phyloP scores from a whole-genome alignment of 2,113 vertebrate genomes.

The Vombatus ursinus region DNA sequence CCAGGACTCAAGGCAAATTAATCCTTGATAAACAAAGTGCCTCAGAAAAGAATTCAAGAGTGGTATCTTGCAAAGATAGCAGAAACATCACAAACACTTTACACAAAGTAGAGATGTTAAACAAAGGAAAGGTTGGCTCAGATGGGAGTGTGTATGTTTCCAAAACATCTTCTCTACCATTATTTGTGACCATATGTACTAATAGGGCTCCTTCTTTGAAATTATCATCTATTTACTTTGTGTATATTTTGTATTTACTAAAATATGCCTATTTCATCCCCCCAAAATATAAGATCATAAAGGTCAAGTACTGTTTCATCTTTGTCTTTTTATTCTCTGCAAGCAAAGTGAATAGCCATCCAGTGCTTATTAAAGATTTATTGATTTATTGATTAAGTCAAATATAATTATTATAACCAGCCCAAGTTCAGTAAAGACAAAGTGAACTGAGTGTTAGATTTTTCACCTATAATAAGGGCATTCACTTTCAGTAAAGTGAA shows the following conservation, averaged over 20 bases:
- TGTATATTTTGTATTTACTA: neutral
- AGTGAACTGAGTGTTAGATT: neutral
- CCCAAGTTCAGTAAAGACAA: neutral
- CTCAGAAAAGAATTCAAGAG: conserved; percentile 37
- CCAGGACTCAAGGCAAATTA: conserved; percentile 24
- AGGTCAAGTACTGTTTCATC: neutral
- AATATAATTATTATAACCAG: neutral
- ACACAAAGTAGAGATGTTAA: neutral
- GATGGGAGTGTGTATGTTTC: neutral
- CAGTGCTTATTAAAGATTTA: neutral
- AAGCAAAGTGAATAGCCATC: neutral
- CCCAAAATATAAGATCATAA: neutral
- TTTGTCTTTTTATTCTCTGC: neutral
- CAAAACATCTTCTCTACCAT: neutral
- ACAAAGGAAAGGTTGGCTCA: neutral
- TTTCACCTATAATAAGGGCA: neutral
- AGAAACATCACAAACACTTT: neutral
- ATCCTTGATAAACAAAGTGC: conserved; percentile 11
- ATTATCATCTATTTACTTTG: neutral
- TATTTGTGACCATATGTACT: neutral
- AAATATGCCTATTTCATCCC: neutral
- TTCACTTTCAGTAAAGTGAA: neutral
- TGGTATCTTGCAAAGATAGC: neutral
- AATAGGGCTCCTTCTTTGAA: neutral
- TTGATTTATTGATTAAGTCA: neutral